Percentiles rank a stretch among this genome's conserved stretches.
phyloP scores from a whole-genome alignment of 2,797 vertebrate genomes.

The Trachops cirrhosus region DNA sequence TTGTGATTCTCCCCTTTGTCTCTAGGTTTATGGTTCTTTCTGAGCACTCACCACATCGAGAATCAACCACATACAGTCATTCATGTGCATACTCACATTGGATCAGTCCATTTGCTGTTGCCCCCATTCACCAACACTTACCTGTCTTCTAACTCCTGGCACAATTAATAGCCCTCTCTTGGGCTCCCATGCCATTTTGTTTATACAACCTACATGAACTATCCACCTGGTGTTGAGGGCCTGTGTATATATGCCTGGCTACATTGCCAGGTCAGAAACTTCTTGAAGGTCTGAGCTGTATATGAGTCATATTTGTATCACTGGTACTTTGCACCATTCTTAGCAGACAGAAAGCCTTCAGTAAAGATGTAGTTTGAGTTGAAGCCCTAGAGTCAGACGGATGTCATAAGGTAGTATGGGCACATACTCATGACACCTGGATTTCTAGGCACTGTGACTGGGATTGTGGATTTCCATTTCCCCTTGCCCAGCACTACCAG shows the following conservation, averaged over 20 bases:
- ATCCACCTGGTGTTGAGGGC: not conserved
- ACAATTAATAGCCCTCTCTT: not conserved
- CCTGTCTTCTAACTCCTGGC: not conserved
- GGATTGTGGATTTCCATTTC: not conserved
- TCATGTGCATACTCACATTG: not conserved
- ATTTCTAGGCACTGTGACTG: not conserved
- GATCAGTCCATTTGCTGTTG: not conserved
- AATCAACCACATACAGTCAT: not conserved
- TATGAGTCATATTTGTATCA: not conserved
- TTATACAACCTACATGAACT: not conserved
- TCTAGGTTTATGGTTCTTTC: not conserved
- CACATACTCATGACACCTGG: not conserved
- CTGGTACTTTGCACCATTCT: not conserved
- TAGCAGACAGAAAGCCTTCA: not conserved
- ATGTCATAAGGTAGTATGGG: not conserved
- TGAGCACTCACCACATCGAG: not conserved
- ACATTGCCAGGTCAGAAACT: not conserved
- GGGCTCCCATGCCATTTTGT: not conserved
- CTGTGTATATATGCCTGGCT: not conserved
- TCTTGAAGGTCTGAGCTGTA: not conserved
- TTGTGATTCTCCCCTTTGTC: not conserved
- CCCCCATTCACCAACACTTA: not conserved
- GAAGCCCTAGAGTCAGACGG: not conserved
- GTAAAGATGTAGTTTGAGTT: not conserved
- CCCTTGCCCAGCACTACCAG: not conserved